phyloP scores from a whole-genome alignment of 2,113 vertebrate species.

The Chaetodon trifascialis region DNA sequence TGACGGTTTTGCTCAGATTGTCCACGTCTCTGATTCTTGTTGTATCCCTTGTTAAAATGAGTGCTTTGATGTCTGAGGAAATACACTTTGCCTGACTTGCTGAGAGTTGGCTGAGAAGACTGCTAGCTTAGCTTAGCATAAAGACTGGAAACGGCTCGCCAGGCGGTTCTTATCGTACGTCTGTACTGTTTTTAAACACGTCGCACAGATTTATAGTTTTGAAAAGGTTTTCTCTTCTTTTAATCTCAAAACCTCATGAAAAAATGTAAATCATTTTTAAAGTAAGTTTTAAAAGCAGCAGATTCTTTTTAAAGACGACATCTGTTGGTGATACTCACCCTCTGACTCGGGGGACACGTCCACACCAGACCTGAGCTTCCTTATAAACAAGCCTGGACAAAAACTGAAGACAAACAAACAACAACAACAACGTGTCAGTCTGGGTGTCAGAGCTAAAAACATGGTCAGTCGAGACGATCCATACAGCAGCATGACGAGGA shows the following conservation, averaged over 20 bases:
- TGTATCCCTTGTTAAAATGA: not conserved
- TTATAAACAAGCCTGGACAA: slow-evolving; percentile 92
- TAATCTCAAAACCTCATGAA: not conserved
- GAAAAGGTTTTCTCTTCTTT: not conserved
- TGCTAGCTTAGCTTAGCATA: no score
- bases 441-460: not conserved
- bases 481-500: not conserved
- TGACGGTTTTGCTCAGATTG: not conserved
- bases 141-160: no score
- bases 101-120: no score
- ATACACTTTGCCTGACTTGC: no score
- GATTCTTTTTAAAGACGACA: not conserved
- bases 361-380: slow-evolving; percentile 88
- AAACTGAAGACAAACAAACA: slow-evolving; percentile 82
- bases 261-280: not conserved
- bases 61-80: not conserved
- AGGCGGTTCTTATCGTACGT: no score
- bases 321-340: slow-evolving; percentile 83
- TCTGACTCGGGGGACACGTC: slow-evolving; percentile 72
- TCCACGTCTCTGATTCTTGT: not conserved
- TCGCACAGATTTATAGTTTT: no score
- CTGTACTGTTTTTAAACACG: no score
- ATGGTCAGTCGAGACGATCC: not conserved
- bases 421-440: slow-evolving; percentile 1
- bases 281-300: no score